A percentile compares a stretch with the other conserved stretches of the same genome.
Evolutionary conservation across 2,797 vertebrate species (phyloP).

Genomic region (Cebuella pygmaea): DNA sequence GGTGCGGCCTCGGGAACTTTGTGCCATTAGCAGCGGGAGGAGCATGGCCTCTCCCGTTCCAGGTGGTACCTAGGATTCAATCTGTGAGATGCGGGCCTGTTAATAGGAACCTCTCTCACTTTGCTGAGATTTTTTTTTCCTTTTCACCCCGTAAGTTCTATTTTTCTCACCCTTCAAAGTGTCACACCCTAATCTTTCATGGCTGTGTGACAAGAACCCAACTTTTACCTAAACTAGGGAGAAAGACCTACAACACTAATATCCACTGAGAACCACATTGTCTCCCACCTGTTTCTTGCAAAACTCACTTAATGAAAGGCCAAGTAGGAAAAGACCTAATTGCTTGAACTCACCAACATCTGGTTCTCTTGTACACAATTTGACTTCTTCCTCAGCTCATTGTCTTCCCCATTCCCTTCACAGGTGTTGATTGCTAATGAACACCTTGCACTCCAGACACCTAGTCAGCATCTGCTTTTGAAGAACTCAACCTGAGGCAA

Average conservation of each 20-base stretch:
- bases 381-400: neutral
- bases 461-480: neutral
- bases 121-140: neutral
- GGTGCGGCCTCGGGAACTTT: neutral
- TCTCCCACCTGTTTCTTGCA: neutral
- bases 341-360: neutral
- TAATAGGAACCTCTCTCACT: neutral
- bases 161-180: neutral
- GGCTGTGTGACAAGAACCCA: neutral
- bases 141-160: neutral
- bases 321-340: neutral
- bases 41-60: neutral
- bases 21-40: neutral
- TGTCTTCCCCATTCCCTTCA: neutral
- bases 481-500: neutral
- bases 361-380: neutral
- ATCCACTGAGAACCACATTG: neutral
- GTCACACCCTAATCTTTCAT: neutral
- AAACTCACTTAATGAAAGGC: neutral
- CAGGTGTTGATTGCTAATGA: neutral
- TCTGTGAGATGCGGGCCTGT: neutral
- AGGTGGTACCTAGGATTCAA: neutral
- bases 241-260: neutral
- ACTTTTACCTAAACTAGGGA: neutral
- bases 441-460: neutral